Base-by-base conservation (phyloP, 2,888 invertebrate species). In the Meiosimyza decipiens region DNA sequence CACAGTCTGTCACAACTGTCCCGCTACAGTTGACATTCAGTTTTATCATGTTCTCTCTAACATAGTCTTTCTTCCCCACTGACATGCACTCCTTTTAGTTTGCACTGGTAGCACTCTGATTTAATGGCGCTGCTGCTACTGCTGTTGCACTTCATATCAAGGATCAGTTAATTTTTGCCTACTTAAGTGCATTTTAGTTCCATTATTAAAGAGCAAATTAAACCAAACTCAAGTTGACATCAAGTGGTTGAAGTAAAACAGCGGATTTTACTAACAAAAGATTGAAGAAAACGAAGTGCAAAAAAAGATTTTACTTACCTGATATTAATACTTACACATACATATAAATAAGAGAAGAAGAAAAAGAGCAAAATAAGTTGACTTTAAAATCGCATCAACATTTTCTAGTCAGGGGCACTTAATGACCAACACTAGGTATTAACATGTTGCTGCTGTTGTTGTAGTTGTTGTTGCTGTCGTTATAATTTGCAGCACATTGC, bases 191-290 rank as follows among this genome's bases (percentile, higher is more conserved):
- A 47, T 40, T 47, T 70, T 70, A 70, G 70, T 70, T 70, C 62
- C 47, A 22, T 70, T 63, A 70, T 70, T 70, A 70, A 70, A 70
- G 62, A 63, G 70, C 70, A 63, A 70, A 70, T 70, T 70, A 70
- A 70, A 70, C 47, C 63, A 33, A 63, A 60, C 62, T 69, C 16
- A 49, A 51, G 64, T 12, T 16, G 18, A 13, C 18, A 22, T 16
- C 63, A 49, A n/a, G 40, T 40, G 40, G 40, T 40, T 40, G 40
- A 40, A 40, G 40, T 40, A 40, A 40, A 40, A 40, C 40, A 40
- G 11, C 60, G 40, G 40, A 33, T 28, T 22, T n/a, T 5, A 7
- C n/a, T n/a, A 60, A 22, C 60, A 11, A 28, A n/a, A 57, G 9
- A 40, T n/a, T n/a, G 60, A 12, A 33, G 60, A 3, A 28, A 18